These are phyloP conservation scores for Cichlasoma orientale DNA, from an alignment of 2,797 vertebrate species.

Conservation along the genomic window DNA sequence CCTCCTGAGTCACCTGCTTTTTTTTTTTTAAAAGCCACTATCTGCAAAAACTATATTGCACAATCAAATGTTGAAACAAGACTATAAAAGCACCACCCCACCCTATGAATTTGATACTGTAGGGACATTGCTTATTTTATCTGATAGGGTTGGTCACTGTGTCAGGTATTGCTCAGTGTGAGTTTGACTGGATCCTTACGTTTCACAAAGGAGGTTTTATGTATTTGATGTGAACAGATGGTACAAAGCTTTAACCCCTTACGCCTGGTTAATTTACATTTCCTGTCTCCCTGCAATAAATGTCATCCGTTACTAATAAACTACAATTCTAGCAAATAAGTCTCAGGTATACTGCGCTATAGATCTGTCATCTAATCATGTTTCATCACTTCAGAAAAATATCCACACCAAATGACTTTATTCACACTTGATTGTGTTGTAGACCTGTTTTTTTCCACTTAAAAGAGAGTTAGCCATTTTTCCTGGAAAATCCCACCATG, in stretches of 20 bases:
- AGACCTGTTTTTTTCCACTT: neutral
- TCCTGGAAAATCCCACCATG: neutral
- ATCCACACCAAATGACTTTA: neutral
- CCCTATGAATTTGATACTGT: neutral
- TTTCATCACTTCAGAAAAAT: neutral
- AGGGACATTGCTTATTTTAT: neutral
- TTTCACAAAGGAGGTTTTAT: neutral
- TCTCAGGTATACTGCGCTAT: no score
- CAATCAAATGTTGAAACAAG: neutral
- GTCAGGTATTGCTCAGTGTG: neutral
- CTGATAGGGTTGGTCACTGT: neutral
- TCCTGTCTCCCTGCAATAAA: neutral
- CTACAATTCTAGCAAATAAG: neutral
- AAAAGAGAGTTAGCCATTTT: neutral
- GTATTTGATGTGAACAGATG: neutral
- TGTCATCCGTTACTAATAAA: neutral
- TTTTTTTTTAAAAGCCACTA: neutral
- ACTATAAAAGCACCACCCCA: neutral
- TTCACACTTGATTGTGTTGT: neutral
- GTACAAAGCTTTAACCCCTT: neutral
- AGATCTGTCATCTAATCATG: no score
- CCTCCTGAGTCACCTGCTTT: neutral
- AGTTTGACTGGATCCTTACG: neutral
- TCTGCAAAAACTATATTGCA: neutral
- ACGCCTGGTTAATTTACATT: neutral